Conservation (phyloP, 2,888 invertebrate genomes). For the Ischnus inquisitorius region DNA sequence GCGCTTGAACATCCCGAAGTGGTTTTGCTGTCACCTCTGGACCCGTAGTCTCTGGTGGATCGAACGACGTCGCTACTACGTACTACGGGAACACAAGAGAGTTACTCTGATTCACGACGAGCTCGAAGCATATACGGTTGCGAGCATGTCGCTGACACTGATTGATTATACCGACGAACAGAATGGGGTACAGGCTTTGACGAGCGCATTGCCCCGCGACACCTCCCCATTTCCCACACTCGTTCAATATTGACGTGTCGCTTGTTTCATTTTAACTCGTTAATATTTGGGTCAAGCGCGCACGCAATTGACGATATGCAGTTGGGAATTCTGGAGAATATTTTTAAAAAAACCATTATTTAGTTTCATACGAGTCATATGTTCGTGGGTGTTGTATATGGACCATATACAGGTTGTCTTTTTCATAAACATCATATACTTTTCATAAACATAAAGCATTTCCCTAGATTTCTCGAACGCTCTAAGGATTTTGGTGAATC, state of each 20-base stretch:
- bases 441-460: too few species aligned
- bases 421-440: too few species aligned
- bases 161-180: constrained; percentile 65
- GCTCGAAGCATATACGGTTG: constrained; percentile 45
- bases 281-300: constrained; percentile 52
- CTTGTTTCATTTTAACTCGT: constrained; percentile 43
- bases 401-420: too few species aligned
- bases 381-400: too few species aligned
- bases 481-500: too few species aligned
- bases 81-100: constrained; percentile 51
- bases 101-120: constrained; percentile 59
- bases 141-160: constrained; percentile 65
- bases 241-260: constrained; percentile 58
- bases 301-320: constrained; percentile 5
- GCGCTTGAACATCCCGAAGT: constrained; percentile 51
- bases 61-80: constrained; percentile 34
- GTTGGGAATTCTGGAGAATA: neutral
- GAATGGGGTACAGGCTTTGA: constrained; percentile 42
- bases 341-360: too few species aligned
- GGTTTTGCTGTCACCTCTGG: constrained; percentile 36
- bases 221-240: neutral
- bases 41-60: constrained; percentile 49
- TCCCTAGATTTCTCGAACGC: too few species aligned
- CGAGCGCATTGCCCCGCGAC: constrained; percentile 40
- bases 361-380: too few species aligned